Base-by-base conservation (phyloP, 92 coral and sea anemone species). In the Metridium senile region DNA sequence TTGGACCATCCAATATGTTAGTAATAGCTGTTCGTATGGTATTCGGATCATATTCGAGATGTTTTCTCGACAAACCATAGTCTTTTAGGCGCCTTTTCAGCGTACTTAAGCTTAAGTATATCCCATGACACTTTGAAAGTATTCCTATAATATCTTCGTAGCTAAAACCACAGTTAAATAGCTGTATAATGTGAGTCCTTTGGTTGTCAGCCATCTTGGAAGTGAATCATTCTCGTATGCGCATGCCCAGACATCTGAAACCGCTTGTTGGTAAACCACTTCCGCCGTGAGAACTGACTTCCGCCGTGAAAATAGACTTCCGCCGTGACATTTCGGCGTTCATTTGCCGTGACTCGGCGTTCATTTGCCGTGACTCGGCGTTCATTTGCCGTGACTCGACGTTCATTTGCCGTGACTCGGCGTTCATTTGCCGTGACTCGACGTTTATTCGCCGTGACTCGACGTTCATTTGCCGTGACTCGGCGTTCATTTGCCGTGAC, bases 101-200 rank as follows among this genome's bases (percentile, higher is more conserved):
- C 34, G 80, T 72, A 33, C 80, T 73, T 21, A 81, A 22, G 62
- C 77, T 79, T 22, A 54, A 52, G 8, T 33, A 51, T 22, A 82
- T 74, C 45, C 61, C 74, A 82, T 74, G 80, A 71, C 76, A 56
- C 63, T 82, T 65, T 0, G 63, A 76, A 62, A 81, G 67, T 39
- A 72, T 30, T 49, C 43, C 52, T 31, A 68, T 16, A 58, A 82
- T 71, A 20, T 56, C 52, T 34, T 68, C 64, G 21, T 67, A 81
- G 11, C 70, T 65, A 65, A 4, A 32, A 20, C 70, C 49, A 20
- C 26, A 29, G 45, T 65, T 11, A 65, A 65, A 65, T 20, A 65
- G 23, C 19, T 65, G 49, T 32, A 35, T 67, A 33, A 67, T 67
- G 52, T 16, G 23, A 35, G 52, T 67, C 34, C 49, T 39, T 46